These are phyloP conservation scores for Drosophila melanogaster DNA, from an alignment of 1,140 invertebrate genomes.

Conservation along the genomic window Release_6_plus_ISO1_MT NT_037436.4:15038001-15038500, in stretches of 20 bases:
- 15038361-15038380: conserved; percentile 55
- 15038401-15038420: conserved; percentile 24
- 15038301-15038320: conserved; percentile 15
- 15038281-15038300: neutral
- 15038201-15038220: conserved; percentile 62
- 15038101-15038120: neutral
- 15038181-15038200: conserved; percentile 59
- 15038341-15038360: conserved; percentile 38
- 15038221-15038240: conserved; percentile 51
- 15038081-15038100: neutral
- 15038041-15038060: too few relatives aligned
- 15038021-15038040: too few relatives aligned
- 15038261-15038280: conserved; percentile 12
- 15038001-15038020: too few relatives aligned
- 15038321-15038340: conserved; percentile 50
- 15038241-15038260: conserved; percentile 44
- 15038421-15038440: conserved; percentile 31
- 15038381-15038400: conserved; percentile 53
- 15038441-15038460: conserved; percentile 2
- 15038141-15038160: conserved; percentile 6
- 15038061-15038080: neutral
- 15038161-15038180: conserved; percentile 46
- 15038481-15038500: conserved; percentile 41
- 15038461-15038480: conserved; percentile 1
- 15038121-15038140: neutral